These are phyloP conservation scores for Platycheirus rosarum DNA, from an alignment of 2,888 invertebrate genomes.

Conservation along the genomic window DNA sequence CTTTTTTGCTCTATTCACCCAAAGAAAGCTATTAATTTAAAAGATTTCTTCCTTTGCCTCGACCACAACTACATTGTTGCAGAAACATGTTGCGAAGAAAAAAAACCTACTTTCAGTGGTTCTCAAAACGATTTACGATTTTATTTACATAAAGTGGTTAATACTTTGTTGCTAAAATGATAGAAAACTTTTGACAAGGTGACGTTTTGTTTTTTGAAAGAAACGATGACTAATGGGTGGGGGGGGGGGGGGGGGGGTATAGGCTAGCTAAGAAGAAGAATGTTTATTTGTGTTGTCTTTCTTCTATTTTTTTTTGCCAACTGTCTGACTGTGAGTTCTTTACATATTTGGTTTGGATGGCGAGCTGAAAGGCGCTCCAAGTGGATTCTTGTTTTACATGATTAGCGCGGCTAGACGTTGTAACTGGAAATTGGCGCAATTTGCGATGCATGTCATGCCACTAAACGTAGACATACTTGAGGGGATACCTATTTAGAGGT, in stretches of 20 bases:
- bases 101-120: neutral
- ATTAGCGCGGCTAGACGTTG: slow-evolving; percentile 21
- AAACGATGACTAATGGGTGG: slow-evolving; percentile 34
- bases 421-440: slow-evolving; percentile 35
- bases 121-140: neutral
- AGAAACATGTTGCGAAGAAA: slow-evolving; percentile 51
- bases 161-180: neutral
- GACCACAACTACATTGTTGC: slow-evolving; percentile 31
- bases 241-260: no score
- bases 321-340: neutral
- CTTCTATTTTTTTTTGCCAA: neutral
- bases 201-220: slow-evolving; percentile 35
- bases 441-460: slow-evolving; percentile 19
- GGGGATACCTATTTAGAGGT: slow-evolving; percentile 20
- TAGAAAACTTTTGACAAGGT: slow-evolving; percentile 22
- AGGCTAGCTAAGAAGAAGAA: no score
- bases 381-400: slow-evolving; percentile 28
- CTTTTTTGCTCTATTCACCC: neutral
- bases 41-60: neutral
- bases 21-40: neutral
- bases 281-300: neutral
- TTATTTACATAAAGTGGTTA: neutral
- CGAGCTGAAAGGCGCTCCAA: neutral
- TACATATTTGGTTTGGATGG: neutral
- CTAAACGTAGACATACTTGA: slow-evolving; percentile 9